Evolutionary conservation across 53 echinoderm and acorn worm genomes (phyloP).

Genomic region (Crossaster papposus): DNA sequence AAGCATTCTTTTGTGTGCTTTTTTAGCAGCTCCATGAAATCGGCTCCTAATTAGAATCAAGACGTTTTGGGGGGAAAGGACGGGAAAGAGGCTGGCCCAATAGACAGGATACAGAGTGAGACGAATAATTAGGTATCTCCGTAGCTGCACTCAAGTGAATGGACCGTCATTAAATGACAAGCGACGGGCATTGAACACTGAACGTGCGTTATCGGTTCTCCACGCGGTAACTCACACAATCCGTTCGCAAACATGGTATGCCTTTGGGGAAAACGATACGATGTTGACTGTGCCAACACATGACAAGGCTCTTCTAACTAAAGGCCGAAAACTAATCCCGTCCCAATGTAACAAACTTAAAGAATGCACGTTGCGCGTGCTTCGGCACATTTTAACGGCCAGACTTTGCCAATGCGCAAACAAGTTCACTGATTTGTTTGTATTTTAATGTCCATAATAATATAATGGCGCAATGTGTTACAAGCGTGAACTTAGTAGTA

Average conservation of each 20-base stretch:
- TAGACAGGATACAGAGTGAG: no score
- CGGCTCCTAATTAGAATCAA: no score
- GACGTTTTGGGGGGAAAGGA: no score
- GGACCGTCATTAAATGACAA: not conserved
- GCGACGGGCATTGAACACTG: not conserved
- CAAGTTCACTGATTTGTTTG: not conserved
- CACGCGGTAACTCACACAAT: not conserved
- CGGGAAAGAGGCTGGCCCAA: no score
- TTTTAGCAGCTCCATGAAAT: no score
- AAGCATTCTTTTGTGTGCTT: no score
- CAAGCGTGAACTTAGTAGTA: no score
- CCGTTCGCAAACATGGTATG: not conserved
- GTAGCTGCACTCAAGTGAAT: not conserved
- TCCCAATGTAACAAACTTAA: not conserved
- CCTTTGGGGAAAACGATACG: not conserved
- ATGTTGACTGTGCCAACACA: not conserved
- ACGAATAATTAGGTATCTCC: no score
- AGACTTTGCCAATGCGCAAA: not conserved
- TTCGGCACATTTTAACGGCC: not conserved
- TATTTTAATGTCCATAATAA: not conserved
- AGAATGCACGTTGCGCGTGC: not conserved
- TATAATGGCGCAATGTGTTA: no score
- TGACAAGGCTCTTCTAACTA: not conserved
- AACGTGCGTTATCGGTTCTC: not conserved
- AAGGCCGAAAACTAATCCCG: not conserved